Evolutionary conservation across 2,888 invertebrate genomes (phyloP).

Genomic region (Oxytorus armatus): DNA sequence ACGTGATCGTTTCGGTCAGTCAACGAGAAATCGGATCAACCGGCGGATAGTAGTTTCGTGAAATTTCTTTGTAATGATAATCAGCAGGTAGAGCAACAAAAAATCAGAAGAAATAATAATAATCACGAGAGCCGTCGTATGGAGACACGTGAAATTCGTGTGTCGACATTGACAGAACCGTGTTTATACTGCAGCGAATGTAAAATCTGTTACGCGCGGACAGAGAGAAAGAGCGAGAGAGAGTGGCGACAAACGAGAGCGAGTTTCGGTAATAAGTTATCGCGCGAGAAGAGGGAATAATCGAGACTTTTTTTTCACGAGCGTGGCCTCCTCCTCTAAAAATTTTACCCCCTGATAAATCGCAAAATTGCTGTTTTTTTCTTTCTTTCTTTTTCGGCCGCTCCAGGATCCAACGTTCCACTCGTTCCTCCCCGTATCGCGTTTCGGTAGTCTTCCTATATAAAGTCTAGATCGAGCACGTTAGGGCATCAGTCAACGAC

Average conservation of each 20-base stretch:
- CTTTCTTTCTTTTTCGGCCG: too few species aligned
- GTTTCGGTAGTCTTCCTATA: constrained; percentile 63
- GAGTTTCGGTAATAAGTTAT: constrained; percentile 50
- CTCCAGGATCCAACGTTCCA: constrained; percentile 42
- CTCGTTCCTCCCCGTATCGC: too few species aligned
- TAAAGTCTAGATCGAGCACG: constrained; percentile 66
- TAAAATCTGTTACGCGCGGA: constrained; percentile 13
- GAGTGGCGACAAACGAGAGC: constrained; percentile 30
- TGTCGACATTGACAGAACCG: constrained; percentile 65
- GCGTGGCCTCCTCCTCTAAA: constrained; percentile 16
- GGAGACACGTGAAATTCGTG: constrained; percentile 46
- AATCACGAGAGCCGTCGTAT: constrained; percentile 17
- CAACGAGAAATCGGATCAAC: constrained; percentile 32
- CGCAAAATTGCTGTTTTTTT: constrained; percentile 52
- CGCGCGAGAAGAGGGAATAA: constrained; percentile 45
- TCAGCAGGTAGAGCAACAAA: neutral
- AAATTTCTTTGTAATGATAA: constrained; percentile 45
- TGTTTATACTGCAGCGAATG: constrained; percentile 15
- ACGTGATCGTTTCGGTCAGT: constrained; percentile 22
- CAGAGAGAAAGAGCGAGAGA: constrained; percentile 4
- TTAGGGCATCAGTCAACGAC: constrained; percentile 74
- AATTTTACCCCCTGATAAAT: constrained; percentile 35
- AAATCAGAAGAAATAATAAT: constrained; percentile 16
- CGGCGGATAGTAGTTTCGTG: constrained; percentile 34
- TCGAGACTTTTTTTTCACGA: constrained; percentile 38